These are phyloP conservation scores for Pachyrhynchus sulphureomaculatus DNA, from an alignment of 1,140 invertebrate genomes.

Conservation along the genomic window DNA sequence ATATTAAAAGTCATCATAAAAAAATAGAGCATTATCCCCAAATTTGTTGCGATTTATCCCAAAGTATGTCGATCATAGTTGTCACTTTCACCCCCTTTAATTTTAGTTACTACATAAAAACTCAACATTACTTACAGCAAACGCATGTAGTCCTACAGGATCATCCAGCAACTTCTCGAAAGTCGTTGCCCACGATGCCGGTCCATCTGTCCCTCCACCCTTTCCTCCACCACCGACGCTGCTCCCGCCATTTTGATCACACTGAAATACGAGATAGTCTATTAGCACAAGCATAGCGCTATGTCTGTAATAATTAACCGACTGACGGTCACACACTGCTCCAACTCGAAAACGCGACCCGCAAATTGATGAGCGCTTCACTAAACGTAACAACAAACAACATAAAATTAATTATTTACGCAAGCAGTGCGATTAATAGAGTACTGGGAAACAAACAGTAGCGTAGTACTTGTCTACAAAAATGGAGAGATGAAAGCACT, in stretches of 20 bases:
- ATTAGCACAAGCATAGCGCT: slow-evolving; percentile 29
- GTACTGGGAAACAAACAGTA: too few relatives aligned
- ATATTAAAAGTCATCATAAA: too few relatives aligned
- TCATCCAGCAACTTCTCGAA: slow-evolving; percentile 90
- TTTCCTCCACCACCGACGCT: slow-evolving; percentile 32
- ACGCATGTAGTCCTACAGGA: slow-evolving; percentile 80
- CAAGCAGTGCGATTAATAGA: too few relatives aligned
- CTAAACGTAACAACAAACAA: not conserved
- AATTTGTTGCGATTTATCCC: too few relatives aligned
- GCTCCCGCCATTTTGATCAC: slow-evolving; percentile 43
- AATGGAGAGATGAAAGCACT: too few relatives aligned
- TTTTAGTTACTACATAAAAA: too few relatives aligned
- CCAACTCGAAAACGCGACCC: not conserved
- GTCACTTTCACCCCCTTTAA: too few relatives aligned
- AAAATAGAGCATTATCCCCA: too few relatives aligned
- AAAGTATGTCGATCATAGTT: too few relatives aligned
- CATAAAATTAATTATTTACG: too few relatives aligned
- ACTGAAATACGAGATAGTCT: slow-evolving; percentile 43
- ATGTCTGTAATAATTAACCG: not conserved
- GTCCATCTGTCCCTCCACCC: slow-evolving; percentile 48
- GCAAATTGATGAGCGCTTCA: not conserved
- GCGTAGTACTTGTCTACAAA: too few relatives aligned
- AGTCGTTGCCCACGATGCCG: slow-evolving; percentile 77
- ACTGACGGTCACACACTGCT: not conserved
- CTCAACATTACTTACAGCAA: slow-evolving; percentile 69